These are phyloP conservation scores for Eupithecia vulgata DNA, from an alignment of 2,888 invertebrate genomes.

Conservation along the genomic window DNA sequence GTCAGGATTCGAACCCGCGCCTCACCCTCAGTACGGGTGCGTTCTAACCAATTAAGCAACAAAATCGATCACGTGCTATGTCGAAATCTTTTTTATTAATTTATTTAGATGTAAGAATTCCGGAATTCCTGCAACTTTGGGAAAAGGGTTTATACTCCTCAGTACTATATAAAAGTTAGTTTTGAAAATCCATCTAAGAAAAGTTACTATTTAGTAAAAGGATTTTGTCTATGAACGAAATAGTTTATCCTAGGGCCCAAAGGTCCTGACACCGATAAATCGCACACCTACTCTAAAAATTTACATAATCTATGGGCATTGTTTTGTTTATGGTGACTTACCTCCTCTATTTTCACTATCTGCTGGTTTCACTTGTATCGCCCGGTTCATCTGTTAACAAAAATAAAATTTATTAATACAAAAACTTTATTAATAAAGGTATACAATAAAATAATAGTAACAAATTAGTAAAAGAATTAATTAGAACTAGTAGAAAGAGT, in stretches of 20 bases:
- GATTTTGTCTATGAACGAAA: neutral
- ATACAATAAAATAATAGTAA: too few species aligned
- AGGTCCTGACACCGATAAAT: neutral
- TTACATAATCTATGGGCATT: neutral
- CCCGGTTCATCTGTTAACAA: slow-evolving; percentile 98
- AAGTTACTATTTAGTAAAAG: neutral
- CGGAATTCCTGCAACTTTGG: too few species aligned
- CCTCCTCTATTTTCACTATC: slow-evolving; percentile 99
- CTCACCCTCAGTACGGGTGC: too few species aligned
- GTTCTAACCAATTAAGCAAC: too few species aligned
- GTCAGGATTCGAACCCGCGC: too few species aligned
- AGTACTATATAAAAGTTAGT: neutral
- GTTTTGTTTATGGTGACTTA: slow-evolving; percentile 76
- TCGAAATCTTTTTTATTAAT: too few species aligned
- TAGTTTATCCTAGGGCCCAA: neutral
- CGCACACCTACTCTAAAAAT: neutral
- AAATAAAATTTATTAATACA: neutral
- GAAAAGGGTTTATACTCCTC: neutral
- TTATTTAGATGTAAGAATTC: too few species aligned
- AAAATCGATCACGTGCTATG: too few species aligned
- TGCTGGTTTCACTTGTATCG: slow-evolving; percentile 99
- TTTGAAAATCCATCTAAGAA: neutral
- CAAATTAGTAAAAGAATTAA: too few species aligned
- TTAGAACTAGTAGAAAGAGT: too few species aligned
- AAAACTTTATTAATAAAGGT: neutral